Evolutionary conservation across 2,113 vertebrate species (phyloP).

Genomic region (Cercopithecus mona): DNA sequence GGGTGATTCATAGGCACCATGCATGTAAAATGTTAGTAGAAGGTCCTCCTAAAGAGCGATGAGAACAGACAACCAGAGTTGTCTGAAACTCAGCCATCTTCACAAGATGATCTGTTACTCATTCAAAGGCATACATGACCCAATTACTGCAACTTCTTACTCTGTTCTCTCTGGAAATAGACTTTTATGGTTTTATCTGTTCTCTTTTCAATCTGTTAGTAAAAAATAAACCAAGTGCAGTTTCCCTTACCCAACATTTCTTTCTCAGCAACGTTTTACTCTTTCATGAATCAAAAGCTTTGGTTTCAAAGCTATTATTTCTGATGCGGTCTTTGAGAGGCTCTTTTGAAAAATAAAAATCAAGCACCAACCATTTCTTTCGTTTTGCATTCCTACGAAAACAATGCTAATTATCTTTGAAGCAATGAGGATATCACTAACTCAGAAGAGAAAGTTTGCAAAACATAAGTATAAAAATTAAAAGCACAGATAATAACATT

Average conservation of each 20-base stretch:
- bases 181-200: neutral
- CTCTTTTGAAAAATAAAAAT: neutral
- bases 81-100: neutral
- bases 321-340: neutral
- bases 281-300: conserved; percentile 1
- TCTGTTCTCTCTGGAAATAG: neutral
- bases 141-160: neutral
- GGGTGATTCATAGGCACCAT: neutral
- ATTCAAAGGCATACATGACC: neutral
- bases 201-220: neutral
- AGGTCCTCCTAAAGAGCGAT: neutral
- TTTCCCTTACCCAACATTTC: neutral
- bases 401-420: neutral
- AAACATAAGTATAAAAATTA: neutral
- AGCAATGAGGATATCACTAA: neutral
- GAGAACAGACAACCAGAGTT: neutral
- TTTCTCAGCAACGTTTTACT: neutral
- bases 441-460: neutral
- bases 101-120: neutral
- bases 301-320: conserved; percentile 14
- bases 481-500: neutral
- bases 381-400: neutral
- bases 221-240: neutral
- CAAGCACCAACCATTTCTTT: neutral
- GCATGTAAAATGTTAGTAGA: neutral